Percentiles rank a stretch among this genome's conserved stretches.
Conservation (phyloP, 2,888 invertebrate genomes). For the Zelleria hepariella region DNA sequence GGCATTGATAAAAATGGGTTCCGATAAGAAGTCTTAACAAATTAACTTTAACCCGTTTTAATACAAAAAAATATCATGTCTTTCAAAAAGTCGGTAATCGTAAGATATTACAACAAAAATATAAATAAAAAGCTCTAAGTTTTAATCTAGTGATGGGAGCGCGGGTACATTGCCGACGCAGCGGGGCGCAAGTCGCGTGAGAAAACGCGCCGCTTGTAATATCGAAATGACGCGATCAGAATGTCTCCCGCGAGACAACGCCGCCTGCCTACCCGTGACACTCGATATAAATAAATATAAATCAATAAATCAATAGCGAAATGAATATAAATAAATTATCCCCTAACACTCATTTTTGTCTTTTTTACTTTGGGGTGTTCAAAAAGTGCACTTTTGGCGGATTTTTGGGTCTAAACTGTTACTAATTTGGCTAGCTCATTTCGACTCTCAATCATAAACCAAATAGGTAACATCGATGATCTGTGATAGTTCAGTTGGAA, state of each 20-base stretch:
- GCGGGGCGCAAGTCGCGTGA: constrained; percentile 36
- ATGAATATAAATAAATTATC: constrained; percentile 2
- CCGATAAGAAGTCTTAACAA: too few species aligned
- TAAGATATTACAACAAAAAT: too few species aligned
- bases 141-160: neutral
- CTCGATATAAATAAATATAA: neutral
- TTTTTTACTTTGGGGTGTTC: neutral
- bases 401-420: neutral
- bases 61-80: too few species aligned
- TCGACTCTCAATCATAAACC: too few species aligned
- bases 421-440: too few species aligned
- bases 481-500: too few species aligned
- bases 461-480: too few species aligned
- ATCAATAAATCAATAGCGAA: neutral
- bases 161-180: constrained; percentile 8
- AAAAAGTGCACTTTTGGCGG: neutral
- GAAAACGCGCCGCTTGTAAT: constrained; percentile 49
- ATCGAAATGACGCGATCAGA: constrained; percentile 40
- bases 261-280: constrained; percentile 26
- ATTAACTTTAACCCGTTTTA: too few species aligned
- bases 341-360: neutral
- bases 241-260: constrained; percentile 31
- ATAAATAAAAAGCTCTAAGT: neutral
- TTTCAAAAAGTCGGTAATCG: too few species aligned
- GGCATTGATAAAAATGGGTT: too few species aligned